Conservation (phyloP, 2,888 invertebrate species). For the Brachypalpus laphriformis region DNA sequence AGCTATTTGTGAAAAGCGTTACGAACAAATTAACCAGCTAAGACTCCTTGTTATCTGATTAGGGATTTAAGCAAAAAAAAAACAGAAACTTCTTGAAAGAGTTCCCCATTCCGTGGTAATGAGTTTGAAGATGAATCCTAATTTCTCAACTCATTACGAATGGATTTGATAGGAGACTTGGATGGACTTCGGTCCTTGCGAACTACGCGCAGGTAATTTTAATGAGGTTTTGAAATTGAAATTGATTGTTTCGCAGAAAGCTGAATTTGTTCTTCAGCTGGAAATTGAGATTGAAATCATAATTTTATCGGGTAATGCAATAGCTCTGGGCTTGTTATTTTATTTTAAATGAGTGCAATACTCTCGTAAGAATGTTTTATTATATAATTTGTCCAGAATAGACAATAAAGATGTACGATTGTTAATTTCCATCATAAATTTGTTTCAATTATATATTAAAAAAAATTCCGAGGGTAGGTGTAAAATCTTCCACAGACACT, state of each 20-base stretch:
- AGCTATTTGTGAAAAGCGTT: slow-evolving; percentile 15
- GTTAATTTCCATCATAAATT: no score
- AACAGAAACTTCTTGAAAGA: background rate
- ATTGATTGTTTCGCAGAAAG: slow-evolving; percentile 7
- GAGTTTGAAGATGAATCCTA: slow-evolving; percentile 24
- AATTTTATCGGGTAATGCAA: background rate
- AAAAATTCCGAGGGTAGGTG: no score
- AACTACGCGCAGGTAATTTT: slow-evolving; percentile 6
- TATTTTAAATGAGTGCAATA: background rate
- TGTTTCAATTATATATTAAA: no score
- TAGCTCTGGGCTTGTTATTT: background rate
- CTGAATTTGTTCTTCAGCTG: background rate
- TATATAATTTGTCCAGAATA: no score
- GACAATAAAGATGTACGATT: no score
- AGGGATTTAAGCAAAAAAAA: slow-evolving; percentile 15
- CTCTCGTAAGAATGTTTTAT: background rate
- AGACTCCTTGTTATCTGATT: slow-evolving; percentile 45
- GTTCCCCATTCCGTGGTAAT: slow-evolving; percentile 2
- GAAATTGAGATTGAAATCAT: background rate
- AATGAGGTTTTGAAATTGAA: slow-evolving; percentile 19
- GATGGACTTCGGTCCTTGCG: background rate
- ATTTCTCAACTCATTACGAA: slow-evolving; percentile 35
- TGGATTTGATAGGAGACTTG: slow-evolving; percentile 1
- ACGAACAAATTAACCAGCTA: slow-evolving; percentile 43
- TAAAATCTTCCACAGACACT: no score